Base-by-base conservation (phyloP, 2,113 vertebrate genomes). In the Odobenus rosmarus region DNA sequence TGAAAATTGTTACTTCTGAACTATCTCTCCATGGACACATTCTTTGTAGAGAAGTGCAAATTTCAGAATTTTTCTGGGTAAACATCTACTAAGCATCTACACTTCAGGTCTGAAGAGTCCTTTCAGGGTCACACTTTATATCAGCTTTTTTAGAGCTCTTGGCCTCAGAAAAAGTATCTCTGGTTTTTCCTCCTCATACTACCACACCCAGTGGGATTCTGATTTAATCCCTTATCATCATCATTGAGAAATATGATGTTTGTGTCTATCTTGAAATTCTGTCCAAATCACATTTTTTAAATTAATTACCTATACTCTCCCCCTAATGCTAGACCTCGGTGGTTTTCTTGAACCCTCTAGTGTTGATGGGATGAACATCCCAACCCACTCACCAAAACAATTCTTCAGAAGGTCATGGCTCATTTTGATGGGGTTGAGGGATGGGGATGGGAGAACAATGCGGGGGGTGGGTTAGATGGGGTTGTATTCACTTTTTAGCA, bases 351-450 rank as follows among this genome's bases (percentile, higher is more conserved):
- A 95, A 62, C n/a, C 19, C 64, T 71, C 71, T 94, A n/a, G 1
- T 26, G 26, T 46, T 93, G 51, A 83, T 42, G 26, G 53, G 92
- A 71, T 87, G 69, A 91, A 86, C 3, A 49, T 96, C 76, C 19
- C 89, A 83, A 96, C 90, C 80, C 62, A 87, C 90, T 97, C 81
- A 93, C 84, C 69, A 96, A 90, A 96, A 93, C 74, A 81, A 79
- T 96, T 97, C 51, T 84, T 15, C 74, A 92, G 55, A 93, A 93
- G 42, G 24, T 89, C 28, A 18, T 19, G 36, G 19, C 5, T 96
- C 57, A 67, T 5, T 57, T n/a, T 14, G 26, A 85, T 80, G 69
- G 77, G 18, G 9, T 21, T 93, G 8, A 62, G 46, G 62, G 4
- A 19, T 26, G 15, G 28, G 19, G 36, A n/a, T 28, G 46, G 59